Conservation (phyloP, 2,797 vertebrate species). For the Sylvilagus floridanus region DNA sequence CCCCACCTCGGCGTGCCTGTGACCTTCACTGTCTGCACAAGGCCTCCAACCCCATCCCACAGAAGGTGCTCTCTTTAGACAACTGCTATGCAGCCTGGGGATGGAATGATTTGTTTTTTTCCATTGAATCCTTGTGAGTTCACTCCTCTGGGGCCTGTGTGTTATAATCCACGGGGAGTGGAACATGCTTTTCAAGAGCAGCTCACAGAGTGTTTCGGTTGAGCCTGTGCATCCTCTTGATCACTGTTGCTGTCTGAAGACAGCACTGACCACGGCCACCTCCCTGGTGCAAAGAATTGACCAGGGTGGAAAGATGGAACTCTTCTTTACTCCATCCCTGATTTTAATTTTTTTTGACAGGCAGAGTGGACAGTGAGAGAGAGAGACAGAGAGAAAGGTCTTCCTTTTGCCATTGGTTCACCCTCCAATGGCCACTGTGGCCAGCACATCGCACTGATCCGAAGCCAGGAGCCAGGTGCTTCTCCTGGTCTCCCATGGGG, state of each 20-base stretch:
- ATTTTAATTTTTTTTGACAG: not conserved
- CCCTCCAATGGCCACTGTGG: too few species aligned
- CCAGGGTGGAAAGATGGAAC: not conserved
- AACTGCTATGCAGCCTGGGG: not conserved
- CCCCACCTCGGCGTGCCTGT: not conserved
- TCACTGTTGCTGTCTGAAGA: not conserved
- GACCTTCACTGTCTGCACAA: not conserved
- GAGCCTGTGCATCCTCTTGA: not conserved
- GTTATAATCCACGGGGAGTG: not conserved
- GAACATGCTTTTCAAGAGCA: not conserved
- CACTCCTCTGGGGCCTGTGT: constrained; percentile 38
- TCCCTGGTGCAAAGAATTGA: not conserved
- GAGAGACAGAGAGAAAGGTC: too few species aligned
- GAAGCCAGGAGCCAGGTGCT: too few species aligned
- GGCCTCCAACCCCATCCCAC: accelerated
- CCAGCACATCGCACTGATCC: too few species aligned
- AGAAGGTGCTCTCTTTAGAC: not conserved
- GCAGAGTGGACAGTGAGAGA: too few species aligned
- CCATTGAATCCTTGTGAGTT: not conserved
- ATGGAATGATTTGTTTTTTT: not conserved
- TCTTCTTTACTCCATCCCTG: not conserved
- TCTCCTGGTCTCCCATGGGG: too few species aligned
- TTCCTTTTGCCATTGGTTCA: too few species aligned
- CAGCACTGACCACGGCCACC: not conserved
- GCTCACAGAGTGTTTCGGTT: not conserved